These are phyloP conservation scores for Phoeniculus purpureus DNA, from an alignment of 2,797 vertebrate species.

Conservation along the genomic window DNA sequence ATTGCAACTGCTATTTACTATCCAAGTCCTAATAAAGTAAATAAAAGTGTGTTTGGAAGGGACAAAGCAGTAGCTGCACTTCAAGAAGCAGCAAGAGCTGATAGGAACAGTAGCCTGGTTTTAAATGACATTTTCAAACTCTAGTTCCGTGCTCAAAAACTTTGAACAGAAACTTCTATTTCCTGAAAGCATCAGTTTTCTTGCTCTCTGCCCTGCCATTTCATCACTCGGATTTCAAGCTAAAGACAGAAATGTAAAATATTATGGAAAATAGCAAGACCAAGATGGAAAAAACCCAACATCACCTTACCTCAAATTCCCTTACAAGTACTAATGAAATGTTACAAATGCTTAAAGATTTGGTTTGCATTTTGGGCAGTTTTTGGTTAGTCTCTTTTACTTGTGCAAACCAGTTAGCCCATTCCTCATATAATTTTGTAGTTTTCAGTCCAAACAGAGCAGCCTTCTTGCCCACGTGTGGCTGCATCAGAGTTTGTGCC, in stretches of 20 bases:
- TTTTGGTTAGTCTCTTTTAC: neutral
- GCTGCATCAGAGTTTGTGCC: neutral
- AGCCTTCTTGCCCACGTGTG: neutral
- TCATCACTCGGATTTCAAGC: neutral
- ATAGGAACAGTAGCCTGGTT: neutral
- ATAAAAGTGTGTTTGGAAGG: neutral
- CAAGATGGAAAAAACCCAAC: neutral
- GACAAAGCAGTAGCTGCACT: neutral
- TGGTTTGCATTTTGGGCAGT: neutral
- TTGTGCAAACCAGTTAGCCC: neutral
- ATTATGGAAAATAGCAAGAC: neutral
- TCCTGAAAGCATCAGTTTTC: accelerated
- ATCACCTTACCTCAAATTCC: neutral
- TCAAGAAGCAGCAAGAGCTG: neutral
- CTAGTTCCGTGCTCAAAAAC: neutral
- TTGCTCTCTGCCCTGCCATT: neutral
- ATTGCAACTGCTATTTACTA: neutral
- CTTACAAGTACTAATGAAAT: neutral
- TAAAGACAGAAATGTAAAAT: neutral
- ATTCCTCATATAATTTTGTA: neutral
- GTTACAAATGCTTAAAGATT: neutral
- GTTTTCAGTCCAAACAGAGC: neutral
- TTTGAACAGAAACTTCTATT: accelerated
- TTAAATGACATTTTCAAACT: neutral
- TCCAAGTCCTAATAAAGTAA: neutral